These are phyloP conservation scores for Callaeas wilsoni DNA, from an alignment of 2,113 vertebrate species.

Conservation along the genomic window DNA sequence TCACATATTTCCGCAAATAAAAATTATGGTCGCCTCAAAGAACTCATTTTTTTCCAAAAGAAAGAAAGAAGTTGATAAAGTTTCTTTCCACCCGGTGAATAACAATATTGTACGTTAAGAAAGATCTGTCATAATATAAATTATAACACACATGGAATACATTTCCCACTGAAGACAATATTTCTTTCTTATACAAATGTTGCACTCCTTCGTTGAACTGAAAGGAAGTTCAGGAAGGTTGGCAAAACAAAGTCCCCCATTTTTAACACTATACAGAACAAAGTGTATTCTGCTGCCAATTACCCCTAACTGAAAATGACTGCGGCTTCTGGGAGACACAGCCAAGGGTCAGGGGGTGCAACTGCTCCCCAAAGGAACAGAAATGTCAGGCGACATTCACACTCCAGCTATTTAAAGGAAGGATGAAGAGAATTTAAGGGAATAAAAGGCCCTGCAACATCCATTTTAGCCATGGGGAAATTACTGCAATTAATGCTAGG, in stretches of 20 bases:
- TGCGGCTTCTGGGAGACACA: constrained; percentile 60
- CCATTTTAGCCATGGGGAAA: background rate
- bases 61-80: constrained; percentile 56
- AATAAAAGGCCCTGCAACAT: background rate
- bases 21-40: constrained; percentile 59
- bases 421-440: background rate
- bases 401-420: background rate
- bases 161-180: constrained; percentile 79
- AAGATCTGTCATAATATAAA: constrained; percentile 75
- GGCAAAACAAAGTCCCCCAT: constrained; percentile 75
- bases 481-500: background rate
- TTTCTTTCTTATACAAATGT: constrained; percentile 83
- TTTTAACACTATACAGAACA: constrained; percentile 72
- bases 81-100: constrained; percentile 59
- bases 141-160: constrained; percentile 81
- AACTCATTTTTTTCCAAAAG: background rate
- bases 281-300: constrained; percentile 68
- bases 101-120: constrained; percentile 73
- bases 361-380: constrained; percentile 26
- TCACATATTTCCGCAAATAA: constrained; percentile 64
- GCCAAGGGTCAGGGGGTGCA: constrained; percentile 43
- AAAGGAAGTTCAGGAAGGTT: constrained; percentile 76
- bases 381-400: constrained; percentile 19
- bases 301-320: constrained; percentile 63
- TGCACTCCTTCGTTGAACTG: constrained; percentile 69